Percentiles rank a stretch among this genome's conserved stretches.
Conservation (phyloP, 2,113 vertebrate genomes). For the Apaloderma vittatum region DNA sequence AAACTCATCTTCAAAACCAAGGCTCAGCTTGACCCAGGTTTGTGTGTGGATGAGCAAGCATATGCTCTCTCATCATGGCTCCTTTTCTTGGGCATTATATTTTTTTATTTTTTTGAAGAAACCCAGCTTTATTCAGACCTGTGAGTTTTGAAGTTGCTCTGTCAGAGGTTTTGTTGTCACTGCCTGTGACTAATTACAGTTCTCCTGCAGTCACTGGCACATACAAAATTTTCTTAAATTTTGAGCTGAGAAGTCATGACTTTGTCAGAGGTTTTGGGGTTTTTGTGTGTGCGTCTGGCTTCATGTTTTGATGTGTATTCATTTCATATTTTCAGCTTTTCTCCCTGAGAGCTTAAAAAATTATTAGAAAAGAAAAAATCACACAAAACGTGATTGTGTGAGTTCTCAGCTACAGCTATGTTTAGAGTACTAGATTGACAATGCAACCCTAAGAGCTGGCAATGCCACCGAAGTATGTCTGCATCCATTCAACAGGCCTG, state of each 20-base stretch:
- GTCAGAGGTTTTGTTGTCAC: neutral
- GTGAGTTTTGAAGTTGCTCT: neutral
- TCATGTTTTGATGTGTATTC: slow-evolving; percentile 1
- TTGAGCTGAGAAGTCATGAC: neutral
- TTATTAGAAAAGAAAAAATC: neutral
- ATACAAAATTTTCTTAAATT: neutral
- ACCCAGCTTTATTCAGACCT: neutral
- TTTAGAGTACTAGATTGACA: neutral
- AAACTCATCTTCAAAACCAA: neutral
- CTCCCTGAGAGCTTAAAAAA: neutral
- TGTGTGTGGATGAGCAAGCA: neutral
- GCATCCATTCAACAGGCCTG: neutral
- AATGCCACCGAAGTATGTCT: accelerated
- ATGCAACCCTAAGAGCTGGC: neutral
- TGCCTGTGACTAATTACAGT: neutral
- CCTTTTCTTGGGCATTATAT: neutral
- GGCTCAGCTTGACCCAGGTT: neutral
- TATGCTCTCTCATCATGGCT: neutral
- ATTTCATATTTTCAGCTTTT: slow-evolving; percentile 12
- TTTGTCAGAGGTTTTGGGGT: neutral
- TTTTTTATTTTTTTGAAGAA: neutral
- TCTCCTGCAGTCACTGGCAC: neutral
- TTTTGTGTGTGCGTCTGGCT: neutral
- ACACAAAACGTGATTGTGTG: neutral
- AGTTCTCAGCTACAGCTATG: neutral